Percentiles rank a stretch among this genome's conserved stretches.
Conservation (phyloP, 2,888 invertebrate species). For the Drosophila pseudotalamancana region DNA sequence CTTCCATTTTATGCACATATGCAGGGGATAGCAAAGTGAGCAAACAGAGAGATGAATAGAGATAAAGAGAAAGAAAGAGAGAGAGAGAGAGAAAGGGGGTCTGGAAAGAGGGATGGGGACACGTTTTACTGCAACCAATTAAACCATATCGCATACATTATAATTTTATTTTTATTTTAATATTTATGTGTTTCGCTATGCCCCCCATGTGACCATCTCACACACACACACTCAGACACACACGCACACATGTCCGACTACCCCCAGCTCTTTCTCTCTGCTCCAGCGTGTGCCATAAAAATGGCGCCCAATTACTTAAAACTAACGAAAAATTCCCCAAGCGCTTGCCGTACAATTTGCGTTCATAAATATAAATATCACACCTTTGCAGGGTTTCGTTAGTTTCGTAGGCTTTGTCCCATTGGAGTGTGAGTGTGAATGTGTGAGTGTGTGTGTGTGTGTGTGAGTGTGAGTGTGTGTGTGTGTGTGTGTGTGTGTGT, state of each 20-base stretch:
- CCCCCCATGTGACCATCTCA: conserved; percentile 41
- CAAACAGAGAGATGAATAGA: neutral
- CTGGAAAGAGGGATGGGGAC: conserved; percentile 10
- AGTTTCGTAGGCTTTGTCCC: conserved; percentile 22
- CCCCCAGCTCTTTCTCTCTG: neutral
- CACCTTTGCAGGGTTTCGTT: conserved; percentile 56
- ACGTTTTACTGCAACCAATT: conserved; percentile 67
- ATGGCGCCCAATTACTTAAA: conserved; percentile 76
- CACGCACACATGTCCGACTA: neutral
- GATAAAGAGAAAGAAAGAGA: neutral
- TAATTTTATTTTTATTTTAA: conserved; percentile 73
- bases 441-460: conserved; percentile 11
- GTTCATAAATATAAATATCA: conserved; percentile 76
- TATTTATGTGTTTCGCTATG: conserved; percentile 69
- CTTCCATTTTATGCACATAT: conserved; percentile 38
- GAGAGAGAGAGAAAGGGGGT: neutral
- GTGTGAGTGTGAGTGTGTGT: no score
- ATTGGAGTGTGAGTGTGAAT: neutral
- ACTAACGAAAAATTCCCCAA: conserved; percentile 70
- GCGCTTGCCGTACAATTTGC: conserved; percentile 59
- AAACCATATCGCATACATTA: conserved; percentile 69
- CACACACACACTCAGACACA: conserved; percentile 13
- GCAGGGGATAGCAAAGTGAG: neutral
- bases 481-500: neutral
- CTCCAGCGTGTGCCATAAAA: conserved; percentile 53